Evolutionary conservation across 2,797 vertebrate genomes (phyloP).

Genomic region (Florisuga fusca): DNA sequence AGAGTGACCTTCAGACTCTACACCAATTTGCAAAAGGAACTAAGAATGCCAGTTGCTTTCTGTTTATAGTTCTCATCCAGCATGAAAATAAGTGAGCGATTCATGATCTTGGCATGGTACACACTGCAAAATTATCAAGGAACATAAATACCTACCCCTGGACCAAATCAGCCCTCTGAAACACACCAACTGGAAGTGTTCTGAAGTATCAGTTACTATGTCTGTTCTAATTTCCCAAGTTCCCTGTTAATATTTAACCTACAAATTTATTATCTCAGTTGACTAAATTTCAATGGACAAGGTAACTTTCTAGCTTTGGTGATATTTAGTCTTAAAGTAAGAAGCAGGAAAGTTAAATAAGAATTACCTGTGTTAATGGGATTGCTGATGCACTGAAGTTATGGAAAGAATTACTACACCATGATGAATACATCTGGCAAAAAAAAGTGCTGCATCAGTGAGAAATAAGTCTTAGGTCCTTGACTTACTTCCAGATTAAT

Average conservation of each 20-base stretch:
- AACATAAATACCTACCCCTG: constrained; percentile 29
- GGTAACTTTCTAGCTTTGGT: not conserved
- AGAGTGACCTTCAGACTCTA: constrained; percentile 42
- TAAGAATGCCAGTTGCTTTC: constrained; percentile 27
- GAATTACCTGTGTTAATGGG: not conserved
- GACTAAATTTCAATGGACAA: not conserved
- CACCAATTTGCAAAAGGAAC: constrained; percentile 36
- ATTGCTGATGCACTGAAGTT: not conserved
- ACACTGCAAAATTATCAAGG: not conserved
- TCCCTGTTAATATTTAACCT: not conserved
- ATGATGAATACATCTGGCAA: not conserved
- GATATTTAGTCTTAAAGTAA: not conserved
- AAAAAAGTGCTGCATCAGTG: not conserved
- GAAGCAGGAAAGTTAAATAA: not conserved
- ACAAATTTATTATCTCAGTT: not conserved
- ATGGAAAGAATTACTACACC: not conserved
- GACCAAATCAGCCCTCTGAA: not conserved
- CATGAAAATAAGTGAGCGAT: constrained; percentile 28
- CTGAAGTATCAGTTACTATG: not conserved
- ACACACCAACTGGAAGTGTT: constrained; percentile 15
- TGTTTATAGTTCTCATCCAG: constrained; percentile 22
- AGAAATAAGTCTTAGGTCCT: not conserved
- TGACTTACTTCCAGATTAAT: not conserved
- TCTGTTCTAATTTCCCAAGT: not conserved
- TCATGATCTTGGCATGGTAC: not conserved